Conservation (phyloP, 2,888 invertebrate species). For the Mylabris sibirica region DNA sequence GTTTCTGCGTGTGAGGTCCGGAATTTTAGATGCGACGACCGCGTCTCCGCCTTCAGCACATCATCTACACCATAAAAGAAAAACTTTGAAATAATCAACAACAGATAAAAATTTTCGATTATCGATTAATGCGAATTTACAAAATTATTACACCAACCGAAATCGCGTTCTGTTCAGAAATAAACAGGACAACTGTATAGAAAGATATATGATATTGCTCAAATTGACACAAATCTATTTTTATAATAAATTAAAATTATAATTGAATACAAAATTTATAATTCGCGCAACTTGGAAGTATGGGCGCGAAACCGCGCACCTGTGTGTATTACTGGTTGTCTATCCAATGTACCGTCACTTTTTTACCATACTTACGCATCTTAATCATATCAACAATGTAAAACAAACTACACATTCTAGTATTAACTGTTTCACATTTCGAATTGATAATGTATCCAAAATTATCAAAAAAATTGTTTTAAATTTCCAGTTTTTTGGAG, state of each 20-base stretch:
- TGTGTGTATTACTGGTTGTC: conserved; percentile 1
- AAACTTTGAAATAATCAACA: not conserved
- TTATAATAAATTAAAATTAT: too few species aligned
- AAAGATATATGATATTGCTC: too few species aligned
- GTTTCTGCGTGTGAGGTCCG: conserved; percentile 39
- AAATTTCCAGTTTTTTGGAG: not conserved
- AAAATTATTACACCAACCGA: not conserved
- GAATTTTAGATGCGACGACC: conserved; percentile 30
- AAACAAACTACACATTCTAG: not conserved
- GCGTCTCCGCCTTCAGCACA: conserved; percentile 36
- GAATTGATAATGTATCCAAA: not conserved
- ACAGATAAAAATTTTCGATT: not conserved
- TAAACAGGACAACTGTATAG: too few species aligned
- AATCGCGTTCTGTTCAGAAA: too few species aligned
- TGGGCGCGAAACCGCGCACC: not conserved
- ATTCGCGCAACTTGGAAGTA: too few species aligned
- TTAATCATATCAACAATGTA: not conserved
- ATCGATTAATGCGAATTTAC: not conserved
- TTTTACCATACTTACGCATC: not conserved
- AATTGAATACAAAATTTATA: too few species aligned
- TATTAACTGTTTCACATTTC: not conserved
- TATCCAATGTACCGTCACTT: not conserved
- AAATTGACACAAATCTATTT: too few species aligned
- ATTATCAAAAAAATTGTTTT: not conserved
- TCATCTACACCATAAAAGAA: conserved; percentile 15